Conservation (phyloP, 92 coral and sea anemone genomes). For the Heteractis magnifica region DNA sequence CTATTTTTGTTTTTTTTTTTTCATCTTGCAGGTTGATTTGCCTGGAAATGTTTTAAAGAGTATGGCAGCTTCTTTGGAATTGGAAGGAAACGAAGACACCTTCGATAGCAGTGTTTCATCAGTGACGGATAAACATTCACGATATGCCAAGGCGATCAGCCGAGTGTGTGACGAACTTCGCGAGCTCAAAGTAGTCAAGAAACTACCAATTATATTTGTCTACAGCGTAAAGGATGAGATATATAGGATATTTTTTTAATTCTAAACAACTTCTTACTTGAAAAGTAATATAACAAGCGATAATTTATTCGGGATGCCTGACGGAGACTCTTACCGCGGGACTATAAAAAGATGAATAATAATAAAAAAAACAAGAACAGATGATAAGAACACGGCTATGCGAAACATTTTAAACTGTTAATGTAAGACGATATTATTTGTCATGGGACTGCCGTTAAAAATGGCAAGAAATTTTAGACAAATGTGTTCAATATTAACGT, state of each 20-base stretch:
- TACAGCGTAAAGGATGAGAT: slow-evolving; percentile 84
- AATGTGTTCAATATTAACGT: too few species aligned
- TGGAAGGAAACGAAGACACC: slow-evolving; percentile 60
- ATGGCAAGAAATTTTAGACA: too few species aligned
- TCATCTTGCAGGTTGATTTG: slow-evolving; percentile 75
- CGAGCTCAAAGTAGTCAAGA: slow-evolving; percentile 67
- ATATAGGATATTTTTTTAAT: slow-evolving; percentile 71
- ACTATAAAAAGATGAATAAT: too few species aligned
- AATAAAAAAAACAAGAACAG: too few species aligned
- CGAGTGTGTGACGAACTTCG: slow-evolving; percentile 78
- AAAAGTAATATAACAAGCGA: background rate
- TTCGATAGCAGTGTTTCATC: slow-evolving; percentile 66
- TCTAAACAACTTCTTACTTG: background rate
- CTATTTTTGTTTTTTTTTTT: background rate
- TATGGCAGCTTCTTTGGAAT: slow-evolving; percentile 78
- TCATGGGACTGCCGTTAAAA: too few species aligned
- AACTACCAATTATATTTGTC: slow-evolving; percentile 77
- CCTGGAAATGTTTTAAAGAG: slow-evolving; percentile 72
- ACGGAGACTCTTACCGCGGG: too few species aligned
- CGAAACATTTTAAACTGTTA: too few species aligned
- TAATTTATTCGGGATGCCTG: too few species aligned
- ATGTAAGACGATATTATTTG: too few species aligned
- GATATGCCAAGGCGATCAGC: slow-evolving; percentile 62
- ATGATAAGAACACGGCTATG: too few species aligned
- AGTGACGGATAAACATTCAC: slow-evolving; percentile 74